phyloP scores from a whole-genome alignment of 1,140 invertebrate genomes.

The Meloidogyne floridensis region DNA sequence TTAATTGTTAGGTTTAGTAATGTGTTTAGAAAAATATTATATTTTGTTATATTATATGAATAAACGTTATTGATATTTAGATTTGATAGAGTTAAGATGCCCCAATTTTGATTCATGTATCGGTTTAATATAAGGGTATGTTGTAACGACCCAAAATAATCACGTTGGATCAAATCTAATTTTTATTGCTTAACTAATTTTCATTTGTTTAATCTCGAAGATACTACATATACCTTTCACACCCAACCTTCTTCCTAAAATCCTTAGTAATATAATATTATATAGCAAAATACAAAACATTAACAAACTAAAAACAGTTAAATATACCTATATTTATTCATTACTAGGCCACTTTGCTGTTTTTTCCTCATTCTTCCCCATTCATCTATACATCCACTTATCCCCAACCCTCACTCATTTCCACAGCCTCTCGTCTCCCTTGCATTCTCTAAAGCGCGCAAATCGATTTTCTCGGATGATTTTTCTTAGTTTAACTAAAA shows the following conservation, averaged over 20 bases:
- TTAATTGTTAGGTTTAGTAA: too few species aligned
- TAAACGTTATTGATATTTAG: too few species aligned
- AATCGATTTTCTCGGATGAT: conserved; percentile 14
- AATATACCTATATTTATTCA: neutral
- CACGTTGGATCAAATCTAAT: too few species aligned
- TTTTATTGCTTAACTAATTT: too few species aligned
- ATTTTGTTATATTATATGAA: too few species aligned
- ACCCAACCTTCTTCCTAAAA: neutral
- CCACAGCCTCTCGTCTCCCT: neutral
- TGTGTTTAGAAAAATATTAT: too few species aligned
- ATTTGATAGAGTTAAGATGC: too few species aligned
- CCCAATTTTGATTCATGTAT: too few species aligned
- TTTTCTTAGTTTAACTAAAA: neutral
- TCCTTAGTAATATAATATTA: neutral
- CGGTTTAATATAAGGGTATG: too few species aligned
- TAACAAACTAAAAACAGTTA: conserved; percentile 1
- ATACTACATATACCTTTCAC: too few species aligned
- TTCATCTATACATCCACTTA: neutral
- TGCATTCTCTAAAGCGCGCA: neutral
- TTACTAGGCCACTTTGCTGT: neutral
- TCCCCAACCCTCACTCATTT: neutral
- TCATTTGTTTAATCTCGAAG: too few species aligned
- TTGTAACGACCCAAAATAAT: too few species aligned
- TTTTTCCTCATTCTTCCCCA: neutral
- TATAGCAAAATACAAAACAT: neutral